Percentiles rank a stretch among this genome's conserved stretches.
phyloP scores from a whole-genome alignment of 2,797 vertebrate species.

The Lutjanus campechanus region DNA sequence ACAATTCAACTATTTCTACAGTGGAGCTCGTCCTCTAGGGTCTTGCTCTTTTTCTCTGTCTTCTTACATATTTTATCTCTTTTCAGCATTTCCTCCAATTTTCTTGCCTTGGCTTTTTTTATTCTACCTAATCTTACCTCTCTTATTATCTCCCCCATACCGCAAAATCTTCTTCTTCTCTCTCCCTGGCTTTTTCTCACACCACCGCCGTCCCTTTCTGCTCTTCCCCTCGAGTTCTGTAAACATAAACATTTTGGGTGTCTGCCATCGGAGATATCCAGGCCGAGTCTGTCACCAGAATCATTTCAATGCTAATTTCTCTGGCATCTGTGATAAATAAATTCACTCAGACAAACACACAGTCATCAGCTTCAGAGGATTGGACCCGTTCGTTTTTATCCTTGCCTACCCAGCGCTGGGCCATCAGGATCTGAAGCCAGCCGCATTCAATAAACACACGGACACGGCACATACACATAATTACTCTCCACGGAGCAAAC shows the following conservation, averaged over 20 bases:
- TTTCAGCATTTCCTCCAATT: constrained; percentile 59
- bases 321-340: constrained; percentile 81
- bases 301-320: constrained; percentile 86
- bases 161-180: constrained; percentile 19
- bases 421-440: constrained; percentile 68
- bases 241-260: constrained; percentile 78
- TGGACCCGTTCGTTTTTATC: constrained; percentile 56
- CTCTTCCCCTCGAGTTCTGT: constrained; percentile 54
- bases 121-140: constrained; percentile 67
- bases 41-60: constrained; percentile 43
- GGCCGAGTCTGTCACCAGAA: constrained; percentile 76
- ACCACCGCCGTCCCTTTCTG: constrained; percentile 41
- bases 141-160: constrained; percentile 55
- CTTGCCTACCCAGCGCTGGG: constrained; percentile 44
- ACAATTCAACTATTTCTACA: constrained; percentile 71
- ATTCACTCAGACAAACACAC: constrained; percentile 78
- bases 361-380: constrained; percentile 80
- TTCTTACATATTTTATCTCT: constrained; percentile 68
- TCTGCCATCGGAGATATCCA: constrained; percentile 76
- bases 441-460: constrained; percentile 57
- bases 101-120: constrained; percentile 48
- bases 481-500: constrained; percentile 56
- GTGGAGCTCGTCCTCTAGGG: constrained; percentile 51
- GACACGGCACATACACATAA: constrained; percentile 41
- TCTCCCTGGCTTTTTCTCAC: constrained; percentile 25